Base-by-base conservation (phyloP, 2,113 vertebrate genomes). In the Lophius piscatorius region DNA sequence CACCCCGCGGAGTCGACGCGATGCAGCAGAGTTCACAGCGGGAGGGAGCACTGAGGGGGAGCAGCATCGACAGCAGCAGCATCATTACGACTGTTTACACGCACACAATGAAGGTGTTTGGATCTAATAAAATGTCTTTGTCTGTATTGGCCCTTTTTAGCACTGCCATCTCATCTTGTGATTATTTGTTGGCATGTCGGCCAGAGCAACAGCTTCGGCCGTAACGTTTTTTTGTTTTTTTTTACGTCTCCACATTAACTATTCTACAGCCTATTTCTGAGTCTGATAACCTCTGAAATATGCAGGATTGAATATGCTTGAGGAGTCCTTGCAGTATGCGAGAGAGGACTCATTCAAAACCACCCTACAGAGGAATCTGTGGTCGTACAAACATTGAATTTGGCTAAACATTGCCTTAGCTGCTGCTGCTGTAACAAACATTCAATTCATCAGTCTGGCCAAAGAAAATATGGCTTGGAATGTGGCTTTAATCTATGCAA, bases 401-500 rank as follows among this genome's bases (percentile, higher is more conserved):
- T 69, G 73, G 80, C 70, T 22, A 78, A 80, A 76, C 64, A 45
- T 29, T 12, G 16, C 60, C 47, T 74, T 31, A 45, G 71, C 83
- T 12, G 24, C 68, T 42, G 51, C 73, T 59, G 82, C 86, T 73
- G 81, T 64, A 83, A 90, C 90, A 91, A 84, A 83, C 90, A 80
- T 86, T 63, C 66, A 58, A 88, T 90, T 90, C 84, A 89, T 90
- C 14, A 12, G 69, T 14, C 51, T 3, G 16, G 59, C 86, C 81
- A 80, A 73, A 66, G 83, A 79, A 89, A 88, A 87, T 70, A 86
- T 49, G 45, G 48, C 48, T 35, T 46, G 85, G 84, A 84, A 90
- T 88, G 87, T 56, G 65, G 73, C 70, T 81, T 82, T 83, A 88
- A 90, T 90, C 85, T 89, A 70, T 81, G 74, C 75, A 80, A 73